These are phyloP conservation scores for Vicugna pacos DNA, from an alignment of 2,113 vertebrate species.

Conservation along the genomic window DNA sequence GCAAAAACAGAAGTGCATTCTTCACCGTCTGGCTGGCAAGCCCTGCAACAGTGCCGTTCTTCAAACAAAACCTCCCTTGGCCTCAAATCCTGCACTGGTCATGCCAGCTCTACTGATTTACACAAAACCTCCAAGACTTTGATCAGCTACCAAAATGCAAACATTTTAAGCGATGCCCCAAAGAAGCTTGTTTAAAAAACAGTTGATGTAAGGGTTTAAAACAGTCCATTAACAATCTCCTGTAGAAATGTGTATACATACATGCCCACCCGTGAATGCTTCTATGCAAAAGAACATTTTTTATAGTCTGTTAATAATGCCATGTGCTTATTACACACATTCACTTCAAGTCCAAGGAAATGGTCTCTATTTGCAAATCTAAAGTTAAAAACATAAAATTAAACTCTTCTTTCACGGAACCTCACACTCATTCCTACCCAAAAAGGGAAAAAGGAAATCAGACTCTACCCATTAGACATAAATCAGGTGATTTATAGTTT, in stretches of 20 bases:
- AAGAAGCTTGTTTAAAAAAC: slow-evolving; percentile 71
- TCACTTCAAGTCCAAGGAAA: slow-evolving; percentile 57
- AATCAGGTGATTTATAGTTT: slow-evolving; percentile 30
- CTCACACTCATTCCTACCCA: background rate
- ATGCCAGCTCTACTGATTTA: slow-evolving; percentile 77
- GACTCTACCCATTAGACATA: background rate
- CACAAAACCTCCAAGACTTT: slow-evolving; percentile 79
- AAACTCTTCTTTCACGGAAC: slow-evolving; percentile 51
- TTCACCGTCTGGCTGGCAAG: slow-evolving; percentile 73
- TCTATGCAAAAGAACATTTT: slow-evolving; percentile 47
- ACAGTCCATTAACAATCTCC: slow-evolving; percentile 78
- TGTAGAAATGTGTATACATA: slow-evolving; percentile 49
- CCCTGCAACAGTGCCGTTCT: slow-evolving; percentile 70
- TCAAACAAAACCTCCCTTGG: slow-evolving; percentile 74
- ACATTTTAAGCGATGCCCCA: slow-evolving; percentile 74
- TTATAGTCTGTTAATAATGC: slow-evolving; percentile 67
- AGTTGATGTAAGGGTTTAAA: slow-evolving; percentile 77
- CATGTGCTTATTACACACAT: slow-evolving; percentile 25
- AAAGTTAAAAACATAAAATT: slow-evolving; percentile 63
- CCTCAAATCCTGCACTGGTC: slow-evolving; percentile 43
- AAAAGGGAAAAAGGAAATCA: slow-evolving; percentile 22
- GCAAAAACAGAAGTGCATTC: slow-evolving; percentile 79
- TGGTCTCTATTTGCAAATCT: slow-evolving; percentile 45
- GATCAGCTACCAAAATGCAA: slow-evolving; percentile 81
- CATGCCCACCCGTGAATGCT: background rate